Conservation (phyloP, 2,113 vertebrate species). For the Ciconia boyciana region DNA sequence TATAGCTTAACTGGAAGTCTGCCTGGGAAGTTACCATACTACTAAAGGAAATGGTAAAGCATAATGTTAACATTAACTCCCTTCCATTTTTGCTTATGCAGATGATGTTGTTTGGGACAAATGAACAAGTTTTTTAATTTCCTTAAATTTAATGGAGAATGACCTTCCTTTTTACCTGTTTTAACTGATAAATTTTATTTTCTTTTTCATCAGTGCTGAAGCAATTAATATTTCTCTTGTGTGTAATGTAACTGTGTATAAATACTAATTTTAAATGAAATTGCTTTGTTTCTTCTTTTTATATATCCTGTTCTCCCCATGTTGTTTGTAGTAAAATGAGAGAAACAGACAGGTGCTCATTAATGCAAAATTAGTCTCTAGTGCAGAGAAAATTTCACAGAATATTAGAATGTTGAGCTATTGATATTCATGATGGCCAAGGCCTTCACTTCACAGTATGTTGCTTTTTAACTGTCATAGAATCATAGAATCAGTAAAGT, state of each 20-base stretch:
- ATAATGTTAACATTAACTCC: not conserved
- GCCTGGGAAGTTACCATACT: not conserved
- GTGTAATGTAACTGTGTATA: not conserved
- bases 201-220: not conserved
- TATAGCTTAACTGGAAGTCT: not conserved
- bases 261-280: not conserved
- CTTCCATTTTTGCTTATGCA: not conserved
- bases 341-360: not conserved
- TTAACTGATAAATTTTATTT: not conserved
- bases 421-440: not conserved
- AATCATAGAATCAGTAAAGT: no score
- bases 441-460: not conserved
- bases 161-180: not conserved
- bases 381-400: not conserved
- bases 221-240: not conserved
- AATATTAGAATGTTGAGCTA: not conserved
- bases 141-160: not conserved
- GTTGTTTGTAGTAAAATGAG: not conserved
- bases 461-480: not conserved
- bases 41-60: not conserved
- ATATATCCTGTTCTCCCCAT: not conserved
- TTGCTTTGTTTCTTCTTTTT: not conserved
- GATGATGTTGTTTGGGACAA: not conserved
- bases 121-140: not conserved
- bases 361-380: not conserved